Conservation (phyloP, 2,113 vertebrate genomes). For the Anser brachyrhynchus region DNA sequence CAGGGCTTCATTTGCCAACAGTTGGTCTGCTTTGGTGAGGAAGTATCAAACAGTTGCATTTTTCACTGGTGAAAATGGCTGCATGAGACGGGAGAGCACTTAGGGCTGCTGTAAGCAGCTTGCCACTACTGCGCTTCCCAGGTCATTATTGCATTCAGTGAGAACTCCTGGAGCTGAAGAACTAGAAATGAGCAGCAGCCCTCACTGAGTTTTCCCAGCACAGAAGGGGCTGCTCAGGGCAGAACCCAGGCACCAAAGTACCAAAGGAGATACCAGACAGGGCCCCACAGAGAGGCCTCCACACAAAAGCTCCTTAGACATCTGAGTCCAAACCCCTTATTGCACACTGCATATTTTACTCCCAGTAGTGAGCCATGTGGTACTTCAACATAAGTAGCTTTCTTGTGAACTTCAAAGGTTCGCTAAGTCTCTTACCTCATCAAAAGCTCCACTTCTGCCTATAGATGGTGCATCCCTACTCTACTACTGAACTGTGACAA, state of each 20-base stretch:
- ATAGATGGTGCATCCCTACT: fast-evolving
- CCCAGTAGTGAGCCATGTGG: background rate
- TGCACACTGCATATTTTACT: background rate
- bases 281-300: background rate
- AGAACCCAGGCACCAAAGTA: background rate
- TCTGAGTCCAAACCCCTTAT: background rate
- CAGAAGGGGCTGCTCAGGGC: background rate
- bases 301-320: background rate
- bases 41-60: background rate
- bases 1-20: background rate
- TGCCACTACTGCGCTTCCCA: background rate
- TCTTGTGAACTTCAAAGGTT: background rate
- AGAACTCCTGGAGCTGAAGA: background rate
- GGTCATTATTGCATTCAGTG: background rate
- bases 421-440: background rate
- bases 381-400: background rate
- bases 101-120: background rate
- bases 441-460: background rate
- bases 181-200: background rate
- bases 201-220: fast-evolving
- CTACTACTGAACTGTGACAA: background rate
- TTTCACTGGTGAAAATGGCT: background rate
- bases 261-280: background rate
- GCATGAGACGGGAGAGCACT: fast-evolving
- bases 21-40: background rate